Evolutionary conservation across 2,797 vertebrate species (phyloP), one percentile per base, ranked within the genome.

Genomic region (Syngnathus acus): DNA sequence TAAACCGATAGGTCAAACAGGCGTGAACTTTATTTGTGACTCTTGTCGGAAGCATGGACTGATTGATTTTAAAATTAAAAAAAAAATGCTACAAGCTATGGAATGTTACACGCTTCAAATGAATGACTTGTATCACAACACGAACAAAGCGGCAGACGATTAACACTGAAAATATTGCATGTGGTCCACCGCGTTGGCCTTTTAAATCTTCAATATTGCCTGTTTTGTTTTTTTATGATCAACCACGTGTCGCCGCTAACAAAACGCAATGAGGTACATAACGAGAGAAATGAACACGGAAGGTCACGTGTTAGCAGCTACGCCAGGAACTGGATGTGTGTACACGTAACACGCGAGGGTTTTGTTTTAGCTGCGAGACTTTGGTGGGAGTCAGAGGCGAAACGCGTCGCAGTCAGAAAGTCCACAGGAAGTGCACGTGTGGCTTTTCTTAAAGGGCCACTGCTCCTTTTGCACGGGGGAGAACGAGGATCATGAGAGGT

Each of bases 401-500:
- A 32, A 42, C 37, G 38, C 57, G 17, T 61, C 59, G 2, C 16
- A 19, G 37, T 60, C 17, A 4, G 59, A 19, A 60, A 61, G 39
- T 42, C 59, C 59, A 62, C 21, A 26, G 60, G 60, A 62, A 62
- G 60, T 45, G n/a, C 60, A 62, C 21, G n/a, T 45, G 21, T 62
- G 60, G 60, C 60, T 58, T 68, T 53, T 53, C 63, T 54, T 57
- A 67, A 62, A 39, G 66, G 53, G 45, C 71, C 63, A 65, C 21
- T 45, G 60, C 60, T 23, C 60, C 60, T 62, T 45, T 43, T 10
- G 16, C 62, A 68, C 62, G 17, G n/a, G 71, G 38, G 48, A 73
- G 84, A 82, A 86, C 77, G 70, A 82, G 77, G 75, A 60, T 75
- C 72, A 86, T 86, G 86, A 88, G 86, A 89, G 88, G 86, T 89